phyloP scores from a whole-genome alignment of 2,888 invertebrate genomes.

The Heteromyza rotundicornis region DNA sequence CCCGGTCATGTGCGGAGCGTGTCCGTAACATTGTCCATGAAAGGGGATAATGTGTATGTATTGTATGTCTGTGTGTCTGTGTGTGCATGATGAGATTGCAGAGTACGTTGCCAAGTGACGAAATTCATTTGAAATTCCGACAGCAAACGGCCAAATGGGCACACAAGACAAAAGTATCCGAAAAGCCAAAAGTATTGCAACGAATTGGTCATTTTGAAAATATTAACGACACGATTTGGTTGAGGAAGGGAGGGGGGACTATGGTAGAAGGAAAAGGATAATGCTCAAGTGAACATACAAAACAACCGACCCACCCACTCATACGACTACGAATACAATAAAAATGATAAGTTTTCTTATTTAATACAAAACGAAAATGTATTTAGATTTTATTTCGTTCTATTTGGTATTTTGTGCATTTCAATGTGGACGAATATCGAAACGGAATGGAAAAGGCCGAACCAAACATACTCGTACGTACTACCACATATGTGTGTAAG shows the following conservation, averaged over 20 bases:
- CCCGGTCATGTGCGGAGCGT: conserved; percentile 16
- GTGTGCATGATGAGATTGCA: no score
- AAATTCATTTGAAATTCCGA: conserved; percentile 54
- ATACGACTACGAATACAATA: no score
- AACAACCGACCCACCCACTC: no score
- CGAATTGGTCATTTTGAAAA: conserved; percentile 11
- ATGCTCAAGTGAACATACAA: background rate
- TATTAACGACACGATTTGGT: background rate
- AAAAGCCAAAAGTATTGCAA: background rate
- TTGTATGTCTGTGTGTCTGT: no score
- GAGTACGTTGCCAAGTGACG: conserved; percentile 19
- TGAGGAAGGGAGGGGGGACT: no score
- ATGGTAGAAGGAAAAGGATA: conserved; percentile 1
- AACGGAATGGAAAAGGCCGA: background rate
- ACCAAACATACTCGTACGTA: no score
- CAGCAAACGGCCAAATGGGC: conserved; percentile 11
- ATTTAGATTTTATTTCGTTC: conserved; percentile 55
- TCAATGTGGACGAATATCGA: no score
- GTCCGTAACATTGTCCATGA: background rate
- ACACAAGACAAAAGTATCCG: conserved; percentile 8
- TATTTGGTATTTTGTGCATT: conserved; percentile 55
- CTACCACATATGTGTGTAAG: conserved; percentile 25
- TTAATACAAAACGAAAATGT: conserved; percentile 31
- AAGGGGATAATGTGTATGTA: no score
- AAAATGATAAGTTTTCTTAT: conserved; percentile 2